Evolutionary conservation across 2,113 vertebrate genomes (phyloP), one percentile per base, ranked within the genome.

Genomic region (Sander lucioperca): DNA sequence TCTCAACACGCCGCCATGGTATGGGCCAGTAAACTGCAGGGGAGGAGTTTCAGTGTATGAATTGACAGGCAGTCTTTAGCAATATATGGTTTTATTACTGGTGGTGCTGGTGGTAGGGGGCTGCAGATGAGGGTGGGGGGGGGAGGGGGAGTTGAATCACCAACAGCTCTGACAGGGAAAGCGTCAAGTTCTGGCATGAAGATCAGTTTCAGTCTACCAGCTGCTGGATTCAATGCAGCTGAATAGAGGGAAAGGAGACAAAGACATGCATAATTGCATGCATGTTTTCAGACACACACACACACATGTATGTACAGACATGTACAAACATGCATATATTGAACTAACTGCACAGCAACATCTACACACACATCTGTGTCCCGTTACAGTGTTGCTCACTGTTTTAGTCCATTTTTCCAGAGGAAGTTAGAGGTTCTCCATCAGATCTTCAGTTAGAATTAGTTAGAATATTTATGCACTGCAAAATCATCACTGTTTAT

Each of bases 21-120:
- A 18, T 9, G 23, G 61, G 30, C 66, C 86, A 75, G 83, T 89
- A 88, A 93, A 92, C 79, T 50, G 63, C 77, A 57, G 80, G 67
- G 54, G 77, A 76, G 21, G 67, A 57, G 62, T 50, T 77, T 73
- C 57, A 65, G 47, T 39, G 53, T 39, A 85, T 48, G 77, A 82
- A 81, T 19, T 65, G 80, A 84, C 67, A 79, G 64, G 57, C 80
- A 11, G 23, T 78, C 57, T 86, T 84, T 54, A 70, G 84, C 63
- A 47, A 56, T 9, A 71, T 70, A 45, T 79, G 77, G 71, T 82
- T 88, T 86, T 86, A 82, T 85, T 82, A 51, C 54, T 45, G 53
- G n/a, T 45, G 53, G n/a, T 74, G 68, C 27, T 66, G 59, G 50
- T 67, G 59, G 69, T 56, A 12, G 15, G 65, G 21, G 79, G 43